phyloP scores from a whole-genome alignment of 2,888 invertebrate genomes.

The Heliconius cydno region DNA sequence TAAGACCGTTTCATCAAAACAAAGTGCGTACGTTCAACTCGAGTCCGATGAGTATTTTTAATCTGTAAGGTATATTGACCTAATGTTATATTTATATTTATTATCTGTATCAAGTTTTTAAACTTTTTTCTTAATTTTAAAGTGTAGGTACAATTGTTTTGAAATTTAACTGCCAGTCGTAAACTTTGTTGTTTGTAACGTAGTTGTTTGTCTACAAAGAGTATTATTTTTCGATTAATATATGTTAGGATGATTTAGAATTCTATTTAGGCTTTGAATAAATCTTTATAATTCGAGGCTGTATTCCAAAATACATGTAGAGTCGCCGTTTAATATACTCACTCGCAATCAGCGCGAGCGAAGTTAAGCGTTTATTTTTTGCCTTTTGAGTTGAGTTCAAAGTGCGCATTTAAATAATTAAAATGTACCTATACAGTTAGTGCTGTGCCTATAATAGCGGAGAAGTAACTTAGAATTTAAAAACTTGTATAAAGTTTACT shows the following conservation, averaged over 20 bases:
- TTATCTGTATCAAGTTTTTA: not conserved
- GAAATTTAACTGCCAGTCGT: not conserved
- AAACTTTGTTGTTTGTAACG: too few species aligned
- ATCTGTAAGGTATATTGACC: slow-evolving; percentile 46
- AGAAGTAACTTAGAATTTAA: not conserved
- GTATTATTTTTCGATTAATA: not conserved
- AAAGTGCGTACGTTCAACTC: slow-evolving; percentile 49
- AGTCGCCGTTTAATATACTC: slow-evolving; percentile 4
- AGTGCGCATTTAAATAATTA: slow-evolving; percentile 21
- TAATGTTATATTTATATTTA: slow-evolving; percentile 21
- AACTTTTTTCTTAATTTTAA: not conserved
- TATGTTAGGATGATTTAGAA: not conserved
- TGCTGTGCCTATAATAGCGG: not conserved
- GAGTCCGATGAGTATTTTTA: slow-evolving; percentile 48
- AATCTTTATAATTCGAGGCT: not conserved
- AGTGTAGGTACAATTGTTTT: not conserved
- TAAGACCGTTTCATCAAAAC: slow-evolving; percentile 26
- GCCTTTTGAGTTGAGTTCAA: slow-evolving; percentile 16
- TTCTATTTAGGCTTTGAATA: not conserved
- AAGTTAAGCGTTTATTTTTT: slow-evolving; percentile 15
- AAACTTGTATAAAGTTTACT: not conserved
- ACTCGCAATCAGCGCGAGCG: not conserved
- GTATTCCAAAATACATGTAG: not conserved
- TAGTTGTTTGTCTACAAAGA: not conserved
- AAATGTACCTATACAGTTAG: not conserved